These are phyloP conservation scores for Crossocerus cetratus DNA, from an alignment of 2,888 invertebrate genomes.

Conservation along the genomic window DNA sequence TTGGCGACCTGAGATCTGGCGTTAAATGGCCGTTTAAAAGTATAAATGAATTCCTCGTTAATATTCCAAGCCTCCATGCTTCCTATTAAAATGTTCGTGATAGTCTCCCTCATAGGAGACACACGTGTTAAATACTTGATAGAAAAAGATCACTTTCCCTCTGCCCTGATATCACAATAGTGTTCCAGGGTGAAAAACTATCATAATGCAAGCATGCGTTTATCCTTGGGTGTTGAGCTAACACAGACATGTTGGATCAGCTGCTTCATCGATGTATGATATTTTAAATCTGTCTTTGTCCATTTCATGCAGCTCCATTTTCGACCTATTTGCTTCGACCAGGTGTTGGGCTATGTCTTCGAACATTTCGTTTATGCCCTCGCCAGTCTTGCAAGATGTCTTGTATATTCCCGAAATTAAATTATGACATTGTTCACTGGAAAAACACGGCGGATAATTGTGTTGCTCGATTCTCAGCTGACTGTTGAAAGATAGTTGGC, in stretches of 20 bases:
- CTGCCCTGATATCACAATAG: conserved; percentile 10
- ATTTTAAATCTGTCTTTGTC: conserved; percentile 89
- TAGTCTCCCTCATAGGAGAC: conserved; percentile 44
- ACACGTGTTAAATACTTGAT: conserved; percentile 29
- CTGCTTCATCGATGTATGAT: conserved; percentile 81
- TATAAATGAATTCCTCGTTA: conserved; percentile 18
- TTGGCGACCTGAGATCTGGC: conserved; percentile 5
- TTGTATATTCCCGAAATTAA: conserved; percentile 92
- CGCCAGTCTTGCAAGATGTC: conserved; percentile 92
- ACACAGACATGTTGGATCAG: conserved; percentile 78
- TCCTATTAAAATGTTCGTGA: neutral
- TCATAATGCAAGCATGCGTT: conserved; percentile 7
- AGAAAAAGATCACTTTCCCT: conserved; percentile 29
- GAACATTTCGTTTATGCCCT: conserved; percentile 95
- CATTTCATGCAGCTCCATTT: conserved; percentile 88
- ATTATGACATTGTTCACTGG: conserved; percentile 93
- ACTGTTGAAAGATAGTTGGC: too few relatives aligned
- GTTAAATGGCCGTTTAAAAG: conserved; percentile 12
- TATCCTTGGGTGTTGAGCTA: conserved; percentile 56
- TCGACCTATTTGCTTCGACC: conserved; percentile 88
- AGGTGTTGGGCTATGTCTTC: conserved; percentile 90
- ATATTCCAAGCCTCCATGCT: conserved; percentile 9
- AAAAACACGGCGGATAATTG: conserved; percentile 60
- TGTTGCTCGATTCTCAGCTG: too few relatives aligned
- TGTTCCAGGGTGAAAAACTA: conserved; percentile 28